A percentile compares a stretch with the other conserved stretches of the same genome.
Conservation (phyloP, 1,140 invertebrate species). For the Melanaphis sacchari region DNA sequence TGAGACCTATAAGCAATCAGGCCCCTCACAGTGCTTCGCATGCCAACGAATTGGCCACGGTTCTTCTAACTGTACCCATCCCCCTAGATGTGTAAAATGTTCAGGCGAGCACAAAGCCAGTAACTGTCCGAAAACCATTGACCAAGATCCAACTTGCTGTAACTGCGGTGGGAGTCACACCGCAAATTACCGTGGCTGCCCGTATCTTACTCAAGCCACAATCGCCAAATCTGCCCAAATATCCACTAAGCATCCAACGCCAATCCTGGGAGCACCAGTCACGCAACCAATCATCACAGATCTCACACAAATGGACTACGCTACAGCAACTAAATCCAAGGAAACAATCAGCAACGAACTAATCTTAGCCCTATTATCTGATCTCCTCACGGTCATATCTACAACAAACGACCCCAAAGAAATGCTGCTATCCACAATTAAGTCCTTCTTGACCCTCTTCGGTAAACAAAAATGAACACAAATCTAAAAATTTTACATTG, state of each 20-base stretch:
- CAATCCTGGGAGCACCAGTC: not conserved
- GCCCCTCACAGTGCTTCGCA: not conserved
- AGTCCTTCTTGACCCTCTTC: not conserved
- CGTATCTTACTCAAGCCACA: not conserved
- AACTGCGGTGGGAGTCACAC: slow-evolving; percentile 5
- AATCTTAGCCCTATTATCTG: not conserved
- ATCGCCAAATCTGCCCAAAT: not conserved
- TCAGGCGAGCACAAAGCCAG: not conserved
- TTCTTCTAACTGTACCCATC: not conserved
- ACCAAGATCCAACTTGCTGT: not conserved
- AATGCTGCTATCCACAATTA: not conserved
- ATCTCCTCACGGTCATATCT: not conserved
- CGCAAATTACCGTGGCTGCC: not conserved
- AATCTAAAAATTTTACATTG: not conserved
- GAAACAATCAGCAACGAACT: not conserved
- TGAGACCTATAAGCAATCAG: not conserved
- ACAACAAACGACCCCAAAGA: not conserved
- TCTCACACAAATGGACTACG: not conserved
- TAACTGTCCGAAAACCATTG: not conserved
- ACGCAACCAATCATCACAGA: not conserved
- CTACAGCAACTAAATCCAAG: not conserved
- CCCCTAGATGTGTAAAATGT: not conserved
- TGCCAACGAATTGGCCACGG: not conserved
- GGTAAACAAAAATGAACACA: not conserved
- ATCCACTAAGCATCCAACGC: not conserved